A percentile compares a stretch with the other conserved stretches of the same genome.
Conservation (phyloP, 64 coral and sea anemone species). For the Exaiptasia diaphana region DNA sequence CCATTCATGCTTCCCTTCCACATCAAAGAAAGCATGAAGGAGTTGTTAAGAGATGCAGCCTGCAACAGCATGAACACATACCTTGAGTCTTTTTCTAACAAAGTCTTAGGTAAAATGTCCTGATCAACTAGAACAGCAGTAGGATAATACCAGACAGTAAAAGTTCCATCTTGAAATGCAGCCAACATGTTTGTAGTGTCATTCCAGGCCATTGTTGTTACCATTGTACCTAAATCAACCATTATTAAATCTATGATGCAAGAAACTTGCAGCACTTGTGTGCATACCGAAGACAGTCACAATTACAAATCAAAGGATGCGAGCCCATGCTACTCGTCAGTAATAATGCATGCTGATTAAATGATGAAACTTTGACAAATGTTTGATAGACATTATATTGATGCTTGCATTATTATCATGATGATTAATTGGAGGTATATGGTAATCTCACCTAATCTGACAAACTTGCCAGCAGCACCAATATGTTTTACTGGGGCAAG, state of each 20-base stretch:
- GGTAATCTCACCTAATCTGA: slow-evolving; percentile 91
- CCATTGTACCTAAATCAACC: slow-evolving; percentile 61
- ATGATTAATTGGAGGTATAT: no score
- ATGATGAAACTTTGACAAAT: no score
- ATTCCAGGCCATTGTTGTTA: slow-evolving; percentile 76
- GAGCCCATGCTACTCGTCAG: no score
- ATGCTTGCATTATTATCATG: no score
- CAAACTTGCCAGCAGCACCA: slow-evolving; percentile 80
- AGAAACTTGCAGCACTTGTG: background rate
- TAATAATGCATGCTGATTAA: no score
- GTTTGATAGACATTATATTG: no score
- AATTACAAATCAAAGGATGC: no score
- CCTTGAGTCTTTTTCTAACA: slow-evolving; percentile 84
- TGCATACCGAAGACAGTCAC: background rate
- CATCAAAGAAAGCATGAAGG: no score
- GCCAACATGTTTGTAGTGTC: slow-evolving; percentile 74
- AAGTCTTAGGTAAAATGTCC: slow-evolving; percentile 53
- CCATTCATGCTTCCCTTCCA: no score
- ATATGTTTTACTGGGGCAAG: slow-evolving; percentile 88
- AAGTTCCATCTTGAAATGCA: slow-evolving; percentile 74
- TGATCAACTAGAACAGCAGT: slow-evolving; percentile 75
- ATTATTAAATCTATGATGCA: background rate
- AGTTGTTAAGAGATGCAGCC: no score
- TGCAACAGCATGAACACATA: background rate
- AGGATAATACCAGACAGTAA: slow-evolving; percentile 85